These are phyloP conservation scores for Aphodius granarius DNA, from an alignment of 2,888 invertebrate genomes.

Conservation along the genomic window DNA sequence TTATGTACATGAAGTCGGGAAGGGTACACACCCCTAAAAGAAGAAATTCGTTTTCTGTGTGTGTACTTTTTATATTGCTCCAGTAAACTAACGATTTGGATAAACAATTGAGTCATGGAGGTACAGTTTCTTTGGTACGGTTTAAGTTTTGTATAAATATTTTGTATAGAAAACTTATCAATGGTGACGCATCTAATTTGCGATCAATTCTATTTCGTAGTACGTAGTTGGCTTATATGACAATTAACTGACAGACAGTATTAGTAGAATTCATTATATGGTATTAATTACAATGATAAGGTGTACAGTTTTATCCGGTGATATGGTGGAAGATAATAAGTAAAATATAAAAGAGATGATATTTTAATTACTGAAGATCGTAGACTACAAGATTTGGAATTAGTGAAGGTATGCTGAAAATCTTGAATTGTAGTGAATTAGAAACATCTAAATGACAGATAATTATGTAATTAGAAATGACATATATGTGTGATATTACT, in stretches of 20 bases:
- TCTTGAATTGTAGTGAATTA: background rate
- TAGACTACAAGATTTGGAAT: background rate
- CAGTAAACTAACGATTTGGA: background rate
- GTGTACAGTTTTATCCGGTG: background rate
- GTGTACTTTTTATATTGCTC: background rate
- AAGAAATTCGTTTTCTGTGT: background rate
- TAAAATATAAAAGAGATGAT: background rate
- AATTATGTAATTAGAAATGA: background rate
- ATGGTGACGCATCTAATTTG: background rate
- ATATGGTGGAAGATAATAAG: background rate
- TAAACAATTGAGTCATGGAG: background rate
- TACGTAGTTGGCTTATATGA: background rate
- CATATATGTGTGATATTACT: background rate
- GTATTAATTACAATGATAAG: background rate
- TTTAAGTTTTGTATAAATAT: background rate
- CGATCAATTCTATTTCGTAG: background rate
- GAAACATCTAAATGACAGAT: background rate
- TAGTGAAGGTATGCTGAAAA: background rate
- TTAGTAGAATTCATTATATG: background rate
- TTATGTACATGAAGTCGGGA: slow-evolving; percentile 25
- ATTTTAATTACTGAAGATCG: background rate
- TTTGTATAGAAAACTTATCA: background rate
- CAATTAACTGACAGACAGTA: background rate
- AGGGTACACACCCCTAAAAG: background rate
- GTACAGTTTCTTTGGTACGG: background rate